These are phyloP conservation scores for Brachionus rotundiformis DNA, from an alignment of 1,140 invertebrate genomes.

Conservation along the genomic window DNA sequence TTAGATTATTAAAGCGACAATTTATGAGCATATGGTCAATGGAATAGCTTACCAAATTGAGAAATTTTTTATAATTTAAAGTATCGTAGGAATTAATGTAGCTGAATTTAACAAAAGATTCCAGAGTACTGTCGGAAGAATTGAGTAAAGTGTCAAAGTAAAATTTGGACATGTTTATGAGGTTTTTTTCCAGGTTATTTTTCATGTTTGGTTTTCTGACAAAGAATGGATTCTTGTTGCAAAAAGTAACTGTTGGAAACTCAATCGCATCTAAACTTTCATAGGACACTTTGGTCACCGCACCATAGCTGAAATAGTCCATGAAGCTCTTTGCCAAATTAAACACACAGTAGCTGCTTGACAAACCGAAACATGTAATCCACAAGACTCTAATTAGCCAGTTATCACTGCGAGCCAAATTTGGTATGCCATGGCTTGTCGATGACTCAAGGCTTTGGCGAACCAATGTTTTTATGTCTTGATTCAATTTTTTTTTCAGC, in stretches of 20 bases:
- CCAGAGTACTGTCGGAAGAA: not conserved
- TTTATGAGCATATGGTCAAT: not conserved
- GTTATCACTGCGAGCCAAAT: not conserved
- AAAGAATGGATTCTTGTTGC: conserved; percentile 22
- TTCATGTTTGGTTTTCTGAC: not conserved
- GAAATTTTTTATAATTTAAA: not conserved
- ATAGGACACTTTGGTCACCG: not conserved
- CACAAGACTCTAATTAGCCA: not conserved
- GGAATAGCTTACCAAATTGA: not conserved
- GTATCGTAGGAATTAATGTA: not conserved
- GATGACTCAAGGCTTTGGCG: not conserved
- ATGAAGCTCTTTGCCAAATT: not conserved
- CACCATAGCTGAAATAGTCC: not conserved
- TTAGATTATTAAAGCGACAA: not conserved
- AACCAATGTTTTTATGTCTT: not conserved
- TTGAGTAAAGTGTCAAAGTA: not conserved
- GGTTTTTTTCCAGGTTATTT: not conserved
- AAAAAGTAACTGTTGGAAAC: conserved; percentile 46
- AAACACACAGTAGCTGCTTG: not conserved
- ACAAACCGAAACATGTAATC: not conserved
- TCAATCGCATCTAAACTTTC: not conserved
- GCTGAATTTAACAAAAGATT: not conserved
- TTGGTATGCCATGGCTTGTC: conserved; percentile 4
- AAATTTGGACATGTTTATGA: not conserved
- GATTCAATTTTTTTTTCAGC: not conserved